These are phyloP conservation scores for Branchipolynoe longqiensis DNA, from an alignment of 2,888 invertebrate genomes.

Conservation along the genomic window DNA sequence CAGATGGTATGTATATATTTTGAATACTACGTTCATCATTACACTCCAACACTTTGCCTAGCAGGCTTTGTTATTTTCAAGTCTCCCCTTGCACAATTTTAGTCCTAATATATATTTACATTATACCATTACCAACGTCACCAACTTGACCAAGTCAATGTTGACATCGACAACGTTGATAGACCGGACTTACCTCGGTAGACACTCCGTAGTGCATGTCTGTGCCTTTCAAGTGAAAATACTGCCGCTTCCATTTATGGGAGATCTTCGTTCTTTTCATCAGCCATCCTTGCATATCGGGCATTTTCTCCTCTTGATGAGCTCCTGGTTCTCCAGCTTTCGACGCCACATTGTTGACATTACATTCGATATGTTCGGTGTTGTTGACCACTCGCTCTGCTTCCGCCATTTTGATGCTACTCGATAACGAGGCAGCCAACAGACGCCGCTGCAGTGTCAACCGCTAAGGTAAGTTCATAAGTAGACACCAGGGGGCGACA, in stretches of 20 bases:
- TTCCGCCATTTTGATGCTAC: conserved; percentile 59
- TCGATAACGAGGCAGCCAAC: conserved; percentile 44
- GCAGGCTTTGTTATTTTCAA: too few species aligned
- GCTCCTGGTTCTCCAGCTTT: not conserved
- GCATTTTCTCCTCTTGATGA: conserved; percentile 68
- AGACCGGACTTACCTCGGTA: conserved; percentile 75
- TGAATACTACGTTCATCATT: too few species aligned
- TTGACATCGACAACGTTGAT: too few species aligned
- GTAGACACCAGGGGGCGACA: too few species aligned
- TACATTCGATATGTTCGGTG: not conserved
- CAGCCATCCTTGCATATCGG: conserved; percentile 78
- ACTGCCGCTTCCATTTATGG: conserved; percentile 79
- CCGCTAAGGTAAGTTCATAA: too few species aligned
- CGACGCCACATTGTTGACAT: conserved; percentile 21
- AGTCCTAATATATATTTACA: too few species aligned
- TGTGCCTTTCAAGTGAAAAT: conserved; percentile 78
- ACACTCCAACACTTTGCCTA: too few species aligned
- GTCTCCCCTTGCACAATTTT: too few species aligned
- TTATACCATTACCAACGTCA: too few species aligned
- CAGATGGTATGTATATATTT: too few species aligned
- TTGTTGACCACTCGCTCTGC: conserved; percentile 33
- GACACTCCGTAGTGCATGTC: conserved; percentile 77
- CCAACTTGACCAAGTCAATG: too few species aligned
- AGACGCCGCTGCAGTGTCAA: not conserved
- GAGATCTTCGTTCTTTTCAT: conserved; percentile 78